Conservation (phyloP, 2,888 invertebrate species). For the Taphrorychus bicolor region DNA sequence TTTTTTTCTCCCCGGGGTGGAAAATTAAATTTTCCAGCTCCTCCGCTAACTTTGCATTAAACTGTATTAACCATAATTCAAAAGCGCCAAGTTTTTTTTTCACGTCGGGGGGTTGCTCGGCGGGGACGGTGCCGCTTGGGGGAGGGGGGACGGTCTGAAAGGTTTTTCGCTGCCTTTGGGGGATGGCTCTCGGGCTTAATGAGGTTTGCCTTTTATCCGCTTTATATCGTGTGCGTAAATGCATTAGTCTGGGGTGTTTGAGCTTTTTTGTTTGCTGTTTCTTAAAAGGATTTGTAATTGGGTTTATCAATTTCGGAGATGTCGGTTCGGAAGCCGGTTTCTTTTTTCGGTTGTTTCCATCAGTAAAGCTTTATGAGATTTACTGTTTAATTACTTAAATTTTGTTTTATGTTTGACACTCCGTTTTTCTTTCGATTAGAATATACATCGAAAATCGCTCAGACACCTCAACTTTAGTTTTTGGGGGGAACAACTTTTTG, state of each 20-base stretch:
- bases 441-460: too few relatives aligned
- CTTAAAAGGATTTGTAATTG: background rate
- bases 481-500: too few relatives aligned
- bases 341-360: background rate
- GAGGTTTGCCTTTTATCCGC: conserved; percentile 29
- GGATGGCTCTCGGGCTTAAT: conserved; percentile 23
- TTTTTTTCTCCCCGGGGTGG: conserved; percentile 9
- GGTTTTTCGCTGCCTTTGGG: conserved; percentile 9
- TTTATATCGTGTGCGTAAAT: conserved; percentile 35
- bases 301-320: background rate
- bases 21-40: conserved; percentile 37
- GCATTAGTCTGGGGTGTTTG: conserved; percentile 13
- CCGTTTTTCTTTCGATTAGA: too few relatives aligned
- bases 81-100: conserved; percentile 20
- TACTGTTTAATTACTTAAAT: background rate
- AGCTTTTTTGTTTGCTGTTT: background rate
- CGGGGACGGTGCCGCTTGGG: background rate
- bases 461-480: too few relatives aligned
- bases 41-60: conserved; percentile 36
- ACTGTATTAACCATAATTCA: conserved; percentile 39
- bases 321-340: background rate
- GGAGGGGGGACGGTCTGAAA: background rate
- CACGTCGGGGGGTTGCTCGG: background rate
- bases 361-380: background rate
- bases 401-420: too few relatives aligned